Conservation (phyloP, 1,140 invertebrate species). For the Trachymyrmex septentrionalis region DNA sequence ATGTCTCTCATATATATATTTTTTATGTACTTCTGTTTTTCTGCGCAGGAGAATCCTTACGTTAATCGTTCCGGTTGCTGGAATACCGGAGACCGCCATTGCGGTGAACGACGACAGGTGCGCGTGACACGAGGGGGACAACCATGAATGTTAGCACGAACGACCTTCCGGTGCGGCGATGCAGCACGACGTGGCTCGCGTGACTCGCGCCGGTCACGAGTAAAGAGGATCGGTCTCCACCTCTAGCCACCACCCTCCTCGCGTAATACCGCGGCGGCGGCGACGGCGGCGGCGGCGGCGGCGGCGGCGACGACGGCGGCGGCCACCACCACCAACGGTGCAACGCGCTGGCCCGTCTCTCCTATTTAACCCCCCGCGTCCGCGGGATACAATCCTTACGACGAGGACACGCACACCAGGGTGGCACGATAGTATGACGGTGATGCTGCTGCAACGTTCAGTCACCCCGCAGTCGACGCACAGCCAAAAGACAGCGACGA, state of each 20-base stretch:
- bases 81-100: conserved; percentile 9
- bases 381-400: conserved; percentile 68
- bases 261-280: conserved; percentile 17
- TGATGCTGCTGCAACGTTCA: conserved; percentile 87
- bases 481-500: conserved; percentile 83
- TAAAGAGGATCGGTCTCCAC: conserved; percentile 36
- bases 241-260: background rate
- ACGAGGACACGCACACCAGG: conserved; percentile 76
- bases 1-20: background rate
- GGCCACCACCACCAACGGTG: conserved; percentile 24
- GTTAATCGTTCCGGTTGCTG: background rate
- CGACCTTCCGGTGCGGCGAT: conserved; percentile 24
- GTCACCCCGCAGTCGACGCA: conserved; percentile 85
- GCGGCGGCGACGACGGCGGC: too few species aligned
- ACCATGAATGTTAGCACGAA: conserved; percentile 27
- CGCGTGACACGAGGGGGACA: conserved; percentile 4
- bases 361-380: conserved; percentile 28
- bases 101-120: conserved; percentile 24
- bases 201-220: conserved; percentile 63
- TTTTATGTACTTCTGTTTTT: background rate
- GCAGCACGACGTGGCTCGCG: conserved; percentile 62
- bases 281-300: background rate
- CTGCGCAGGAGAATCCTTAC: background rate
- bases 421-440: conserved; percentile 86
- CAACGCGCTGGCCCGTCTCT: conserved; percentile 35